Evolutionary conservation across 2,797 vertebrate genomes (phyloP).

Genomic region (Hypotaenidia philippensis): DNA sequence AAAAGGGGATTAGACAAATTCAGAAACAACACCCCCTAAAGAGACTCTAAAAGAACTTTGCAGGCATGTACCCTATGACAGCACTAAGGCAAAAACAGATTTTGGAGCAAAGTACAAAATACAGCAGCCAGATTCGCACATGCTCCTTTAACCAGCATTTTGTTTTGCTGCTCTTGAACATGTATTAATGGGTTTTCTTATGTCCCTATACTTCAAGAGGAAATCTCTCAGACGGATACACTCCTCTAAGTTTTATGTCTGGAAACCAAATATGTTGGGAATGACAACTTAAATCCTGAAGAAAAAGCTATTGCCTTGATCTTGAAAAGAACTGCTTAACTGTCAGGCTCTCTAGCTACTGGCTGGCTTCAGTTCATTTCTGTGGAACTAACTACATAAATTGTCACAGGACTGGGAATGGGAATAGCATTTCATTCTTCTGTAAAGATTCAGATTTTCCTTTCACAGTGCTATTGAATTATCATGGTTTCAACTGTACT

Average conservation of each 20-base stretch:
- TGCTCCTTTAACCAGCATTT: not conserved
- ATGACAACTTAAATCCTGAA: not conserved
- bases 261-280: not conserved
- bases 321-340: not conserved
- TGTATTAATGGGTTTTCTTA: not conserved
- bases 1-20: not conserved
- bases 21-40: not conserved
- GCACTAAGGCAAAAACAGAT: not conserved
- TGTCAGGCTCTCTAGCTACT: not conserved
- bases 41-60: not conserved
- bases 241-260: not conserved
- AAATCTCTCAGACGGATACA: not conserved
- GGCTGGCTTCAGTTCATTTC: not conserved
- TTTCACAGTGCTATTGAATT: not conserved
- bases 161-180: not conserved
- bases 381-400: not conserved
- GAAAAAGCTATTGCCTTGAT: not conserved
- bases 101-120: constrained; percentile 1
- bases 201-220: not conserved
- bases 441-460: not conserved
- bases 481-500: not conserved
- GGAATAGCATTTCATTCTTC: not conserved
- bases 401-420: not conserved
- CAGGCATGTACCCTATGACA: not conserved
- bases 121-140: not conserved